Conservation (phyloP, 1,140 invertebrate genomes). For the Lepidurus couesii region DNA sequence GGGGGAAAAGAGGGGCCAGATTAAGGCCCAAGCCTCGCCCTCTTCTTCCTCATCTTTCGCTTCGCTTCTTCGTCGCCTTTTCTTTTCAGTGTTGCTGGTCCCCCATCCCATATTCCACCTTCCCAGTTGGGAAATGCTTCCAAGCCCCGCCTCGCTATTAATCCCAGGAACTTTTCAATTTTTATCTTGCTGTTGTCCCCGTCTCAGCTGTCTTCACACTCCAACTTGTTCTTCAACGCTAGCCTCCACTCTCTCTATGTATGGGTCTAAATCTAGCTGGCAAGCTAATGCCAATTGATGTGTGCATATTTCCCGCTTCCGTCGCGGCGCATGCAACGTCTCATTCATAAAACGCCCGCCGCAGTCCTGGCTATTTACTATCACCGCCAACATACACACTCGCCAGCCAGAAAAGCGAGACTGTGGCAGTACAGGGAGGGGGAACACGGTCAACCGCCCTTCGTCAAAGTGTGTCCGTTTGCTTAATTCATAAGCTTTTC, state of each 20-base stretch:
- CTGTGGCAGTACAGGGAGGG: background rate
- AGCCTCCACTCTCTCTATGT: too few species aligned
- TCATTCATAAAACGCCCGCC: constrained; percentile 14
- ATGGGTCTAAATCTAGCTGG: too few species aligned
- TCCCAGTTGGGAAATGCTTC: background rate
- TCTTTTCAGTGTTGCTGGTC: background rate
- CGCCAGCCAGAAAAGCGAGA: background rate
- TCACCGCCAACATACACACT: background rate
- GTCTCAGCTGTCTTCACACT: too few species aligned
- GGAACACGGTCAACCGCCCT: constrained; percentile 15
- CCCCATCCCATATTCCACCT: background rate
- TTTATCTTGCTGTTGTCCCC: too few species aligned
- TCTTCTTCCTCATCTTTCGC: background rate
- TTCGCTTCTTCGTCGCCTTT: constrained; percentile 14
- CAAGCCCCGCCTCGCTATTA: too few species aligned
- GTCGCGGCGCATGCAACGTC: background rate
- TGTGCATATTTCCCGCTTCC: background rate
- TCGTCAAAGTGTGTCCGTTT: constrained; percentile 19
- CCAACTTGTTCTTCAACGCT: too few species aligned
- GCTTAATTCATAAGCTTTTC: constrained; percentile 19
- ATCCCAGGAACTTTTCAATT: too few species aligned
- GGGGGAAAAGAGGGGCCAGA: background rate
- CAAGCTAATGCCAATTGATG: background rate
- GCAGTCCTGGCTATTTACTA: constrained; percentile 7
- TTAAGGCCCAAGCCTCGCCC: background rate